phyloP scores from a whole-genome alignment of 2,113 vertebrate species.

The Phalacrocorax brasilianus region DNA sequence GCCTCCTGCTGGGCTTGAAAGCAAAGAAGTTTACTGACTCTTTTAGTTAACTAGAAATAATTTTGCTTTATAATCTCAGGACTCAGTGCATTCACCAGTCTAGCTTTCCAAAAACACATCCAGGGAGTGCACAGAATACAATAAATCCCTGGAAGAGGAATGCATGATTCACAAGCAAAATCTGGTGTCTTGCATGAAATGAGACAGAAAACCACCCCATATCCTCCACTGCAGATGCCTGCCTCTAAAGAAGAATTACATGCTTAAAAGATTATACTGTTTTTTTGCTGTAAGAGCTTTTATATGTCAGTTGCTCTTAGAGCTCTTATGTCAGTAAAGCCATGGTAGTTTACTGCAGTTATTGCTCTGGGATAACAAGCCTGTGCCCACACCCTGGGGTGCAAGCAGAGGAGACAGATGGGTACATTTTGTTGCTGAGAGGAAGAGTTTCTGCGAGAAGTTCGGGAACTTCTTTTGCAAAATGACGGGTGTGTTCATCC shows the following conservation, averaged over 20 bases:
- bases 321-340: not conserved
- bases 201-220: not conserved
- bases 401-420: not conserved
- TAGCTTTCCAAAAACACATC: not conserved
- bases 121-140: not conserved
- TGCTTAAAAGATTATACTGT: not conserved
- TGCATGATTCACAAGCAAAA: not conserved
- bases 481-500: constrained; percentile 33
- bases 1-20: not conserved
- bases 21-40: constrained; percentile 30
- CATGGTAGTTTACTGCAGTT: not conserved
- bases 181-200: not conserved
- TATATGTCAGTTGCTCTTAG: not conserved
- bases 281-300: not conserved
- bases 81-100: not conserved
- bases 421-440: constrained; percentile 14
- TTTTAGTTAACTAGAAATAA: not conserved
- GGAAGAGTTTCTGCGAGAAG: not conserved
- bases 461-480: constrained; percentile 15
- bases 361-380: not conserved
- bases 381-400: not conserved
- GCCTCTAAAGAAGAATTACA: not conserved
- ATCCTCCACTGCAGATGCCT: not conserved
- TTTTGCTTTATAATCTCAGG: constrained; percentile 26
- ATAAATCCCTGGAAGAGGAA: not conserved